Evolutionary conservation across 2,797 vertebrate species (phyloP).

Genomic region (Hybognathus amarus): DNA sequence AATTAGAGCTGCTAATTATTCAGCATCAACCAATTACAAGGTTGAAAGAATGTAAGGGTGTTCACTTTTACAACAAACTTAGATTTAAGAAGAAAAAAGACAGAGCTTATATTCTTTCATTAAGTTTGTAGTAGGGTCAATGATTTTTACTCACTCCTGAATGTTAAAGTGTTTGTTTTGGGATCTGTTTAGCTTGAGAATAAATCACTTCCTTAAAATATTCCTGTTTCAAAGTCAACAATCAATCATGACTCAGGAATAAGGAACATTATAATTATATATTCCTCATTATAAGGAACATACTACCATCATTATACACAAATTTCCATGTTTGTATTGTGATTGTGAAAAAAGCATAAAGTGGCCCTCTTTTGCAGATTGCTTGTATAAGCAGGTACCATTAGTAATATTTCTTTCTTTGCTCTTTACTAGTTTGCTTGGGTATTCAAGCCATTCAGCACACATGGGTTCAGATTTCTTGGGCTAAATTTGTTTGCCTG

Average conservation of each 20-base stretch:
- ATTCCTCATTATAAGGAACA: not conserved
- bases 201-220: not conserved
- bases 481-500: conserved; percentile 19
- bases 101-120: not conserved
- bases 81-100: not conserved
- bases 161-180: conserved; percentile 43
- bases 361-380: not conserved
- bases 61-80: conserved; percentile 29
- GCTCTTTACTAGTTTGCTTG: conserved; percentile 10
- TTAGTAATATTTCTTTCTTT: not conserved
- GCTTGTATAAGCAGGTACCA: not conserved
- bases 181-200: not conserved
- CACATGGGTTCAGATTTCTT: not conserved
- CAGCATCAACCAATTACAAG: conserved; percentile 78
- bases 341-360: conserved; percentile 9
- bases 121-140: conserved; percentile 15
- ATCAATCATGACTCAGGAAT: not conserved
- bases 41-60: conserved; percentile 44
- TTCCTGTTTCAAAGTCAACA: conserved; percentile 19
- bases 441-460: not conserved
- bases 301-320: not conserved
- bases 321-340: conserved; percentile 12
- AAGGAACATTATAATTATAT: too few species aligned
- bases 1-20: conserved; percentile 80
- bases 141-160: conserved; percentile 39